A percentile compares a stretch with the other conserved stretches of the same genome.
Evolutionary conservation across 2,797 vertebrate genomes (phyloP).

Genomic region (Paratrypauchen microcephalus): DNA sequence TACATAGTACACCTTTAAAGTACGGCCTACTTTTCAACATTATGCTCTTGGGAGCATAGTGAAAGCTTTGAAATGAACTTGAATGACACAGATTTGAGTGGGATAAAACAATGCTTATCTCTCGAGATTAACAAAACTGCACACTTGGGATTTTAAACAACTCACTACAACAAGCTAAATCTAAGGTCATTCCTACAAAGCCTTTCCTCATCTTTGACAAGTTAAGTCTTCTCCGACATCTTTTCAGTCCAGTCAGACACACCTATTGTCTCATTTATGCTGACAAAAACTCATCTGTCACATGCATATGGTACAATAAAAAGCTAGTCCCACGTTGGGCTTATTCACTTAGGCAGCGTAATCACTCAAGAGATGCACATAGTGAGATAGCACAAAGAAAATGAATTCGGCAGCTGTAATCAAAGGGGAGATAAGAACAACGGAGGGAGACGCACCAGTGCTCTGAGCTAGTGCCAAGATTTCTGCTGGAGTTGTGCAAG

Average conservation of each 20-base stretch:
- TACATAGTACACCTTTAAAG: too few species aligned
- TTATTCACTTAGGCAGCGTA: constrained; percentile 19
- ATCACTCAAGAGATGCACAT: constrained; percentile 29
- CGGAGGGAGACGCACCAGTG: neutral
- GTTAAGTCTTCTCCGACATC: constrained; percentile 19
- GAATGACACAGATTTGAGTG: neutral
- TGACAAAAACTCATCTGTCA: constrained; percentile 30
- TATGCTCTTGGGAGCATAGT: neutral
- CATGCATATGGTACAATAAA: constrained; percentile 4
- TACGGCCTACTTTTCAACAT: neutral
- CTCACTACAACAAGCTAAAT: constrained; percentile 15
- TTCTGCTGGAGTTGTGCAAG: constrained; percentile 49
- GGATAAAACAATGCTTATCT: neutral
- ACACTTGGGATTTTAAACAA: constrained; percentile 27
- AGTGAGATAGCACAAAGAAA: constrained; percentile 14
- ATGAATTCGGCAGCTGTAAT: constrained; percentile 12
- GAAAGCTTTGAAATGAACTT: neutral
- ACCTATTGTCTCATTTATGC: constrained; percentile 27
- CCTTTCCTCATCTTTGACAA: neutral
- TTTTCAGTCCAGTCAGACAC: constrained; percentile 14
- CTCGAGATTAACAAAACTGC: neutral
- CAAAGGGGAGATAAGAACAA: constrained; percentile 34
- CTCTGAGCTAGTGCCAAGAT: constrained; percentile 14
- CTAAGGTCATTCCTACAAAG: constrained; percentile 3
- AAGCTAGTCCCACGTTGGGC: constrained; percentile 10